Conservation (phyloP, 2,888 invertebrate genomes). For the Dioctria rufipes region DNA sequence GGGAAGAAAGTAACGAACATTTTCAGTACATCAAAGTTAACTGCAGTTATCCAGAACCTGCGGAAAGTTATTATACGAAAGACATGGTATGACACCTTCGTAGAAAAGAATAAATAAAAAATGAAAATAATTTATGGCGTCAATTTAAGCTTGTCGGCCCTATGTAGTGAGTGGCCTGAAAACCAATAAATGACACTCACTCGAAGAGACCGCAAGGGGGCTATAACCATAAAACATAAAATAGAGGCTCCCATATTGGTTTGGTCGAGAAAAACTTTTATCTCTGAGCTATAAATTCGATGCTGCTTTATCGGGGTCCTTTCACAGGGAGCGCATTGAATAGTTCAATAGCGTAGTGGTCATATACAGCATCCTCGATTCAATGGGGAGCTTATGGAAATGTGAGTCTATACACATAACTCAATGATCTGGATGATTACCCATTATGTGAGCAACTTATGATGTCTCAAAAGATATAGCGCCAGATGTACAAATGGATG, state of each 20-base stretch:
- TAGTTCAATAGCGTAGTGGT: neutral
- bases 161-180: neutral
- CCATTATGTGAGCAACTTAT: conserved; percentile 34
- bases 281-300: conserved; percentile 34
- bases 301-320: conserved; percentile 34
- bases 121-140: neutral
- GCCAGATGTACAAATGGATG: conserved; percentile 41
- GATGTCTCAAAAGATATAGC: conserved; percentile 35
- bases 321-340: conserved; percentile 11
- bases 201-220: conserved; percentile 22
- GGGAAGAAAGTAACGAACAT: too few species aligned
- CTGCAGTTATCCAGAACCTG: neutral
- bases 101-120: neutral
- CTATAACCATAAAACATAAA: conserved; percentile 43
- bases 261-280: conserved; percentile 45
- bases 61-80: conserved; percentile 8
- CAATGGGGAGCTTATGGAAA: conserved; percentile 33
- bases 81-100: conserved; percentile 10
- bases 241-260: conserved; percentile 10
- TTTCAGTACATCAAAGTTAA: too few species aligned
- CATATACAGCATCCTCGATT: neutral
- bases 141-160: neutral
- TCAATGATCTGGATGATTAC: conserved; percentile 44
- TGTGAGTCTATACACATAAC: conserved; percentile 34
- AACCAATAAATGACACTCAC: conserved; percentile 33